Evolutionary conservation across 2,888 invertebrate species (phyloP).

Genomic region (Rhopalosiphum nymphaeae): DNA sequence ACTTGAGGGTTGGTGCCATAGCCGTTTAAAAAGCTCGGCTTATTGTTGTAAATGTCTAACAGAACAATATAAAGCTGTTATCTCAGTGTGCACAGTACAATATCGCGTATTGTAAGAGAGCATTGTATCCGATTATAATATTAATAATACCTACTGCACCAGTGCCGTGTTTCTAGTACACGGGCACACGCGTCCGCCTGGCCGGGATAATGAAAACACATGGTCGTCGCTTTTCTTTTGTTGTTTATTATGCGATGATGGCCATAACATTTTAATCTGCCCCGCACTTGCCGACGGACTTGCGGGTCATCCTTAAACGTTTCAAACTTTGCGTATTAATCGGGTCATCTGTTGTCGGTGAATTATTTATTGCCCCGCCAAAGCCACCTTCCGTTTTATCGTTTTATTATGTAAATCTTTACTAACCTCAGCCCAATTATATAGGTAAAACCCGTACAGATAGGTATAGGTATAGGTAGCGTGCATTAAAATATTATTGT

Average conservation of each 20-base stretch:
- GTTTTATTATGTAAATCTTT: slow-evolving; percentile 7
- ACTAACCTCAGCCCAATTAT: neutral
- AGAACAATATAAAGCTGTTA: slow-evolving; percentile 32
- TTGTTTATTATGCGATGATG: neutral
- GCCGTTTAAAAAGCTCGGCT: slow-evolving; percentile 39
- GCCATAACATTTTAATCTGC: neutral
- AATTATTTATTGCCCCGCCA: neutral
- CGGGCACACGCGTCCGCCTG: neutral
- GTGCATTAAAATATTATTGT: neutral
- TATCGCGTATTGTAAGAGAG: neutral
- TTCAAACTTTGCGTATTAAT: neutral
- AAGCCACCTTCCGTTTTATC: neutral
- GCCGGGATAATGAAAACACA: slow-evolving; percentile 6
- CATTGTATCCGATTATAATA: slow-evolving; percentile 9
- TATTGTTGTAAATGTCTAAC: slow-evolving; percentile 27
- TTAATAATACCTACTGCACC: neutral
- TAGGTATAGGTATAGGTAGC: neutral
- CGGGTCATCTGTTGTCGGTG: slow-evolving; percentile 10
- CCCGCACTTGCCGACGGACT: neutral
- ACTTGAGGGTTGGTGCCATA: neutral
- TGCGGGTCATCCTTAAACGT: neutral
- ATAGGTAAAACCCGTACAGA: neutral
- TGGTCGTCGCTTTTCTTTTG: neutral
- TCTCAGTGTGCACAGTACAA: neutral
- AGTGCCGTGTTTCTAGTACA: neutral